A percentile compares a stretch with the other conserved stretches of the same genome.
Conservation (phyloP, 2,888 invertebrate species). For the Gymnoscelis rufifasciata region DNA sequence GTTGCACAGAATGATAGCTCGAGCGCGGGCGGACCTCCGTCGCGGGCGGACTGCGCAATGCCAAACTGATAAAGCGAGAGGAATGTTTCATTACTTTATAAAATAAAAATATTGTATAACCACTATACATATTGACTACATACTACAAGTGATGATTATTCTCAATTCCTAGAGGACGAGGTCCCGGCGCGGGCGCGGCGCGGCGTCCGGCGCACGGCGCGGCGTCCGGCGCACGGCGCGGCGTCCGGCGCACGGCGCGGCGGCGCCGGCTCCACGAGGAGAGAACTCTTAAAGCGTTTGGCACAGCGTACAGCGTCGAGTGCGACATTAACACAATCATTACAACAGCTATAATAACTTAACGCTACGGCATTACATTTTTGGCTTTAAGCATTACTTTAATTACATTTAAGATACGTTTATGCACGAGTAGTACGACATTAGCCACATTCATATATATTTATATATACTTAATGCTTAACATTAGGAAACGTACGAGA, state of each 20-base stretch:
- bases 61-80: conserved; percentile 11
- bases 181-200: background rate
- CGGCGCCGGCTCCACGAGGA: too few relatives aligned
- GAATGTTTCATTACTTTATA: conserved; percentile 13
- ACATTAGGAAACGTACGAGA: background rate
- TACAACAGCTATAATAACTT: background rate
- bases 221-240: too few relatives aligned
- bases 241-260: too few relatives aligned
- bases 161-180: conserved; percentile 3
- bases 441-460: too few relatives aligned
- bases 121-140: too few relatives aligned
- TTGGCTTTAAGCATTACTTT: background rate
- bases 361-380: background rate
- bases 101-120: background rate
- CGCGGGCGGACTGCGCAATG: background rate
- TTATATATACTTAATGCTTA: background rate
- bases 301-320: conserved; percentile 3
- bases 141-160: background rate
- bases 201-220: background rate
- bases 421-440: background rate
- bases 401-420: background rate
- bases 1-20: too few relatives aligned
- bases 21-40: too few relatives aligned
- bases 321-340: background rate
- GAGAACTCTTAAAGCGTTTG: conserved; percentile 1